Evolutionary conservation across 2,113 vertebrate species (phyloP), one percentile per base, ranked within the genome.

Genomic region (Charina bottae): DNA sequence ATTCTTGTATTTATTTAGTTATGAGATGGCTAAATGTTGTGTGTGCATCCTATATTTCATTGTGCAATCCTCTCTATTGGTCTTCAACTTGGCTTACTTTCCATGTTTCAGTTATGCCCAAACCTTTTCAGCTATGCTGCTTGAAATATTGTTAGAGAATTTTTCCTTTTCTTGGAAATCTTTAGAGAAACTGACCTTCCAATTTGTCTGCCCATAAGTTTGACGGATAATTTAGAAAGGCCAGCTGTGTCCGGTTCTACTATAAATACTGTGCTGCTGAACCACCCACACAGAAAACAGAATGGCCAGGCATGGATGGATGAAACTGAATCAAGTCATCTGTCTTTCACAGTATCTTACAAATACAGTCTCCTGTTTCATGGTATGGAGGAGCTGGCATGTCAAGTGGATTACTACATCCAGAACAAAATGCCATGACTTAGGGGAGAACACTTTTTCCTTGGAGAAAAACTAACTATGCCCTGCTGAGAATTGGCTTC

Each of bases 291-390:
- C 21, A 83, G n/a, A 84, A 62, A 84, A 62, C 13, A 92, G 54
- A 60, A 83, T 37, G 53, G 46, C n/a, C 46, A 64, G 23, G n/a
- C 78, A 62, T 54, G 49, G 58, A 87, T 85, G 58, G 58, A 42
- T n/a, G 62, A 19, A 37, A 84, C 3, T 24, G 46, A 85, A 85
- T 59, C 10, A 42, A 59, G 78, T 88, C 62, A 91, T 88, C 37
- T 89, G 46, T 33, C 87, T 13, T 83, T 85, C 78, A 89, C 24
- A 10, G n/a, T 42, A 42, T 53, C 54, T 89, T 84, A n/a, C 58
- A 89, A 42, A 56, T 83, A 89, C 49, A 89, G 58, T 53, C 54
- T 83, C 83, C 49, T 85, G 26, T 55, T 86, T 68, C 53, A 91
- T 49, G 83, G 78, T 42, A 89, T 78, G 83, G 42, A 89, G n/a